These are phyloP conservation scores for Drepana arcuata DNA, from an alignment of 1,140 invertebrate species.

Conservation along the genomic window DNA sequence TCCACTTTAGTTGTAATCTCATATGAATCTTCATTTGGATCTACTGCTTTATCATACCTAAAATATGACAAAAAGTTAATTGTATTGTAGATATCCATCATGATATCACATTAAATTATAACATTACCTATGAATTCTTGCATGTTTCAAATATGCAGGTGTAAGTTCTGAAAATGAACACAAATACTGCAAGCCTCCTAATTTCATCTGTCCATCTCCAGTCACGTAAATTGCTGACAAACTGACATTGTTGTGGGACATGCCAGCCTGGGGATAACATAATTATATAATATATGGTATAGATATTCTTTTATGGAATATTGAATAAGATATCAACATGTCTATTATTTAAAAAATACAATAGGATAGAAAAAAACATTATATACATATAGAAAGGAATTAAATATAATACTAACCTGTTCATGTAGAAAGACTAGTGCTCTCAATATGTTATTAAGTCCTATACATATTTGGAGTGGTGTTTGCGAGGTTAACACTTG, in stretches of 20 bases:
- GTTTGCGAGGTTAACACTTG: conserved; percentile 77
- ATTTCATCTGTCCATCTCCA: conserved; percentile 85
- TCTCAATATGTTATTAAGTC: conserved; percentile 81
- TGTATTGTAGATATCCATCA: conserved; percentile 2
- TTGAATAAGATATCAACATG: too few relatives aligned
- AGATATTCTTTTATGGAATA: neutral
- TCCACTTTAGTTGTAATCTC: conserved; percentile 76
- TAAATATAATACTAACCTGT: conserved; percentile 63
- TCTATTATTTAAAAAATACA: too few relatives aligned
- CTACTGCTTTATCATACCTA: conserved; percentile 79
- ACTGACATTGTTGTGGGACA: conserved; percentile 87
- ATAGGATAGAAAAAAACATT: too few relatives aligned
- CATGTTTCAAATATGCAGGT: conserved; percentile 77
- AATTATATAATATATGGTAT: conserved; percentile 6
- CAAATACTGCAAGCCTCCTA: conserved; percentile 86
- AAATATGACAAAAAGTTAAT: conserved; percentile 11
- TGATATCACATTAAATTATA: conserved; percentile 4
- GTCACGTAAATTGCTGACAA: conserved; percentile 85
- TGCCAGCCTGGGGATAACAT: conserved; percentile 75
- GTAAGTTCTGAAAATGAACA: conserved; percentile 80
- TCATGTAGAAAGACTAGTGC: conserved; percentile 86
- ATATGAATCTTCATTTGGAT: conserved; percentile 79
- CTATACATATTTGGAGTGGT: conserved; percentile 83
- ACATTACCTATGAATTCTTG: conserved; percentile 71
- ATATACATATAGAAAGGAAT: too few relatives aligned